Percentiles rank a stretch among this genome's conserved stretches.
phyloP scores from a whole-genome alignment of 2,888 invertebrate species.

The Sphinx pinastri region DNA sequence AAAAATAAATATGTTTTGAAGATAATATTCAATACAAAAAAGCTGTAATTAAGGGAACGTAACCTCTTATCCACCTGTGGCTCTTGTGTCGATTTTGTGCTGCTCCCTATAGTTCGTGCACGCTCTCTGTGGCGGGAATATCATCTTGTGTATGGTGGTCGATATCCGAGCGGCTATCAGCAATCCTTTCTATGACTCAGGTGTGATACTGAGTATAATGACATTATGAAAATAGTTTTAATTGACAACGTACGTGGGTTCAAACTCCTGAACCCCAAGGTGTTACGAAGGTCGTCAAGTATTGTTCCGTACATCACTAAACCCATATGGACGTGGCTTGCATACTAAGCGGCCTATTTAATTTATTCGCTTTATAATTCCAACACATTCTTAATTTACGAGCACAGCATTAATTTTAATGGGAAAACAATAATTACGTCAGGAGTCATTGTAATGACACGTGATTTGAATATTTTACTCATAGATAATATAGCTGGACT shows the following conservation, averaged over 20 bases:
- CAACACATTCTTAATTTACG: slow-evolving; percentile 16
- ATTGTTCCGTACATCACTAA: slow-evolving; percentile 8
- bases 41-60: no score
- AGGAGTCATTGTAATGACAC: neutral
- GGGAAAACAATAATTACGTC: slow-evolving; percentile 5
- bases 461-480: neutral
- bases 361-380: slow-evolving; percentile 21
- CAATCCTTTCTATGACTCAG: no score
- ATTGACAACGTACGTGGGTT: slow-evolving; percentile 1
- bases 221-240: slow-evolving; percentile 7
- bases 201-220: neutral
- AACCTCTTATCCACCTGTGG: no score
- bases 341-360: slow-evolving; percentile 6
- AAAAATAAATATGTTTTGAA: no score
- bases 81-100: no score
- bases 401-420: slow-evolving; percentile 10
- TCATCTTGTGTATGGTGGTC: no score
- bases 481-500: no score
- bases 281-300: slow-evolving; percentile 10
- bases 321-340: slow-evolving; percentile 5
- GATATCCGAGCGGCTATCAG: no score
- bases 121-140: no score
- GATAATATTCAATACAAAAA: no score
- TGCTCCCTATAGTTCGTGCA: no score
- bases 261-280: slow-evolving; percentile 17